These are phyloP conservation scores for Tromatobia lineatoria DNA, from an alignment of 2,888 invertebrate genomes.

Conservation along the genomic window DNA sequence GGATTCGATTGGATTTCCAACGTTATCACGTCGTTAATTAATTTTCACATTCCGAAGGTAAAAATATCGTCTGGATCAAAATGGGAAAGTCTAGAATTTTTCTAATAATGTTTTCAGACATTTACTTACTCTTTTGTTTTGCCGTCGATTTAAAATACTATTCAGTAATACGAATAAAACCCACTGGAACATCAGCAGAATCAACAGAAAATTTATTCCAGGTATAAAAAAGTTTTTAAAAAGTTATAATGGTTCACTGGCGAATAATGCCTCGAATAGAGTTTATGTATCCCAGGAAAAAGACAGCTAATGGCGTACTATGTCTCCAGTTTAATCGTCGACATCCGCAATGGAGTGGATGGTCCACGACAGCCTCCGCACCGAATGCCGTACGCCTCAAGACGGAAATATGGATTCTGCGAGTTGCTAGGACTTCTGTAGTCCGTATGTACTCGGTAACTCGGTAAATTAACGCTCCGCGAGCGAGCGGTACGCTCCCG, in stretches of 20 bases:
- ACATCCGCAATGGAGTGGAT: slow-evolving; percentile 60
- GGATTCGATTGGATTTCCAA: too few relatives aligned
- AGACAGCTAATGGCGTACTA: slow-evolving; percentile 58
- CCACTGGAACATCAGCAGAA: too few relatives aligned
- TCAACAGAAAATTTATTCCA: too few relatives aligned
- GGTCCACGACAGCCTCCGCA: slow-evolving; percentile 50
- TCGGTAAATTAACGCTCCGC: slow-evolving; percentile 54
- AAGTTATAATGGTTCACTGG: background rate
- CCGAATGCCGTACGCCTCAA: slow-evolving; percentile 49
- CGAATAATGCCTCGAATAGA: background rate
- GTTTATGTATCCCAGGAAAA: slow-evolving; percentile 61
- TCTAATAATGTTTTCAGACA: too few relatives aligned
- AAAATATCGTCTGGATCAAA: too few relatives aligned
- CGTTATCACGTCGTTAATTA: too few relatives aligned
- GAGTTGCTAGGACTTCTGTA: slow-evolving; percentile 26
- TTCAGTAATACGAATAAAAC: too few relatives aligned
- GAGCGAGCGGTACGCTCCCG: background rate
- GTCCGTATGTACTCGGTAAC: slow-evolving; percentile 26
- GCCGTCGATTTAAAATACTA: too few relatives aligned
- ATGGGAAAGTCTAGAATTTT: too few relatives aligned
- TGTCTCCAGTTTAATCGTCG: slow-evolving; percentile 58
- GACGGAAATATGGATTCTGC: slow-evolving; percentile 46
- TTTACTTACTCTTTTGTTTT: too few relatives aligned
- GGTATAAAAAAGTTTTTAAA: too few relatives aligned
- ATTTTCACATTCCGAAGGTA: too few relatives aligned